Percentiles rank a stretch among this genome's conserved stretches.
These are phyloP conservation scores for Diloba caeruleocephala DNA, from an alignment of 2,888 invertebrate species.

Conservation along the genomic window DNA sequence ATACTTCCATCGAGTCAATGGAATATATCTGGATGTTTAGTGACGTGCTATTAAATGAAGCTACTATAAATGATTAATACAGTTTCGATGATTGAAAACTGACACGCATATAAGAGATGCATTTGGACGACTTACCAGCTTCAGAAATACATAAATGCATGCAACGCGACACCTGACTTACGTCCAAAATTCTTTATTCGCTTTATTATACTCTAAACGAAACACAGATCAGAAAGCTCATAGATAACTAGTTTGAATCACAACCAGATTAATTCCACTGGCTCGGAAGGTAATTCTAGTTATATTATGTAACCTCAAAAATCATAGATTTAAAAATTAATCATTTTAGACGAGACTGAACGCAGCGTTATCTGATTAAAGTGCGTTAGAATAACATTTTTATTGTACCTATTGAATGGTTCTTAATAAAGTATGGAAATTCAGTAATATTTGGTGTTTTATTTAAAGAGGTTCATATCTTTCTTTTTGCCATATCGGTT, in stretches of 20 bases:
- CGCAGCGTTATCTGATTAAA: conserved; percentile 68
- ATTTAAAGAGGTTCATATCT: conserved; percentile 37
- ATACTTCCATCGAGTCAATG: conserved; percentile 44
- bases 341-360: conserved; percentile 86
- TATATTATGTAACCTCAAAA: conserved; percentile 57
- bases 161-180: too few relatives aligned
- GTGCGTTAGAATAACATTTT: conserved; percentile 80
- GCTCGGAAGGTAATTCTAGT: conserved; percentile 49
- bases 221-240: too few relatives aligned
- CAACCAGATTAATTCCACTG: conserved; percentile 35
- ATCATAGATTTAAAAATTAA: conserved; percentile 64
- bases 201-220: too few relatives aligned
- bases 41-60: too few relatives aligned
- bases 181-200: too few relatives aligned
- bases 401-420: conserved; percentile 83
- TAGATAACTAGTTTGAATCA: neutral
- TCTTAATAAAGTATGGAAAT: conserved; percentile 80
- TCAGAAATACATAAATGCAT: too few relatives aligned
- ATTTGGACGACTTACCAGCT: too few relatives aligned
- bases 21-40: conserved; percentile 13
- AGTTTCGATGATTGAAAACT: too few relatives aligned
- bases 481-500: neutral
- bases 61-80: too few relatives aligned
- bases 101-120: too few relatives aligned
- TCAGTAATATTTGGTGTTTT: conserved; percentile 49